These are phyloP conservation scores for Exocentrus adspersus DNA, from an alignment of 2,888 invertebrate species.

Conservation along the genomic window DNA sequence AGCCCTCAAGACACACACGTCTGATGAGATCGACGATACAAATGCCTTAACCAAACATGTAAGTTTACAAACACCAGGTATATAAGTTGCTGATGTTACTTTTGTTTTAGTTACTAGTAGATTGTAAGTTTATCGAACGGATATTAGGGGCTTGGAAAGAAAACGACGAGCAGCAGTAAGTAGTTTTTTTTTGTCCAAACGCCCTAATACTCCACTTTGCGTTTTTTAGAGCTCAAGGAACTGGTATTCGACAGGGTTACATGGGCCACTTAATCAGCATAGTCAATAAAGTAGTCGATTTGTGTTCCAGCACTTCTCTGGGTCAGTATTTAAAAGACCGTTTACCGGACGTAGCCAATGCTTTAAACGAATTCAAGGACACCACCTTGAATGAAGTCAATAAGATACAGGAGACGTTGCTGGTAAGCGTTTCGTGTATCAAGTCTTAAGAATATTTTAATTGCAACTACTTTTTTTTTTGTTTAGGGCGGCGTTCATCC, in stretches of 20 bases:
- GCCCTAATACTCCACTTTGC: background rate
- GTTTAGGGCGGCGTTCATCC: constrained; percentile 62
- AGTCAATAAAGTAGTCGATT: constrained; percentile 67
- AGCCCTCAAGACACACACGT: constrained; percentile 67
- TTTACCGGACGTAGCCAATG: constrained; percentile 64
- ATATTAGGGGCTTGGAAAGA: constrained; percentile 85
- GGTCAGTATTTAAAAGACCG: constrained; percentile 67
- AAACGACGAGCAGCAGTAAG: constrained; percentile 80
- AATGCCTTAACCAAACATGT: constrained; percentile 69
- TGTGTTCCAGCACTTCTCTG: constrained; percentile 67
- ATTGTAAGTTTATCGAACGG: constrained; percentile 82
- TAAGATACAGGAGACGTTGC: constrained; percentile 56
- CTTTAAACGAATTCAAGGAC: constrained; percentile 58
- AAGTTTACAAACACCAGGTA: too few relatives aligned
- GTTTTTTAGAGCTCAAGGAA: constrained; percentile 64
- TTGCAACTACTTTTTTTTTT: constrained; percentile 10
- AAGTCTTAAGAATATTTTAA: background rate
- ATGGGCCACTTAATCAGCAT: constrained; percentile 76
- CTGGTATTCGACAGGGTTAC: constrained; percentile 70
- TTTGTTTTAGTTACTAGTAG: constrained; percentile 65
- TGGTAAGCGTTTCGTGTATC: constrained; percentile 52
- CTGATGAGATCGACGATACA: constrained; percentile 58
- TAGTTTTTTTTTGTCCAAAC: background rate
- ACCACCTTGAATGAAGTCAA: constrained; percentile 58
- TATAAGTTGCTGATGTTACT: constrained; percentile 30